Conservation (phyloP, 2,888 invertebrate genomes). For the Harmothoe impar region DNA sequence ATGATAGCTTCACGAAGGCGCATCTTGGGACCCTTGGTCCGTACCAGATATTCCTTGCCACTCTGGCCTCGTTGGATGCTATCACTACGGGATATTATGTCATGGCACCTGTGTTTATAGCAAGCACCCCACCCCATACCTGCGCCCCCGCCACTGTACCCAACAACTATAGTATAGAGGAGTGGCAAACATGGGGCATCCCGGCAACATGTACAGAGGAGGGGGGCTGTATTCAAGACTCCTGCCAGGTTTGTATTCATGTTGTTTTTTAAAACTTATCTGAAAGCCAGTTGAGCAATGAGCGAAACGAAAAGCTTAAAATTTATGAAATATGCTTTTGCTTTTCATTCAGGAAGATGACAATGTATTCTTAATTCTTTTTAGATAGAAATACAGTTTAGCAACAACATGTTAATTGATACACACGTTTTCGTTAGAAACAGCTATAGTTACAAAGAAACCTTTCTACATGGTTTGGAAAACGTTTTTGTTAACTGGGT, state of each 20-base stretch:
- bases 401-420: too few relatives aligned
- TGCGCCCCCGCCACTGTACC: background rate
- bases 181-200: background rate
- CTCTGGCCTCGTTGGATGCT: background rate
- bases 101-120: background rate
- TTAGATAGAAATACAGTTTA: too few relatives aligned
- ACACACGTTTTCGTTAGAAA: too few relatives aligned
- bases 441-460: too few relatives aligned
- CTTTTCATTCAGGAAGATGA: too few relatives aligned
- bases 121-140: background rate
- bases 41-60: background rate
- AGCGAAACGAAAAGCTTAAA: too few relatives aligned
- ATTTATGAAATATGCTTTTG: too few relatives aligned
- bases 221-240: background rate
- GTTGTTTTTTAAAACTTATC: too few relatives aligned
- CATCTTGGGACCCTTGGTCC: background rate
- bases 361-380: too few relatives aligned
- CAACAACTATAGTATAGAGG: background rate
- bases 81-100: background rate
- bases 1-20: background rate
- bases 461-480: too few relatives aligned
- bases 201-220: background rate
- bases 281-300: too few relatives aligned
- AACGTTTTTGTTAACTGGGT: too few relatives aligned
- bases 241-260: background rate